Base-by-base conservation (phyloP, 2,113 vertebrate genomes). In the Callithrix jacchus region DNA sequence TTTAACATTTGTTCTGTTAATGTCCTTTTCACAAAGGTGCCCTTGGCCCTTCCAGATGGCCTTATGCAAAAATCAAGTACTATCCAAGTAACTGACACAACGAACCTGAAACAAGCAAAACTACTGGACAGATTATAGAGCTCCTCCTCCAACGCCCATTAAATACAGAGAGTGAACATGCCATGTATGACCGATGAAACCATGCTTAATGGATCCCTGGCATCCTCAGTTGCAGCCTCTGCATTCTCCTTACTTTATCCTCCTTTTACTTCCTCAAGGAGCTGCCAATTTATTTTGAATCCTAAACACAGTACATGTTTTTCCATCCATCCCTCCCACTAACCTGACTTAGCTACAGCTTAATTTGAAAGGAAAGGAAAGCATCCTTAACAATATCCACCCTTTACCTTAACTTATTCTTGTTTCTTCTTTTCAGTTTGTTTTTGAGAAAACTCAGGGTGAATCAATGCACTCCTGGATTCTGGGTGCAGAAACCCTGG, bases 251-350 rank as follows among this genome's bases (percentile, higher is more conserved):
- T 37, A 13, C 14, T 54, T 37, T 54, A 52, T 74, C 52, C 32
- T 89, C 35, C 42, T 80, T 89, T 37, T n/a, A 40, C 18, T 94
- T 84, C 70, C 10, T 68, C 64, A 77, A 56, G 82, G 30, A 91
- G 7, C 49, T 79, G 73, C n/a, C 94, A 88, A 52, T 89, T 96
- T 94, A 77, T 77, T 91, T 84, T 89, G 80, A 97, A 84, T 58
- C 11, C 66, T 94, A 73, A 91, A 47, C 8, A 91, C 49, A 52
- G 45, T 56, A 37, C 87, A 61, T 42, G 9, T 4, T 94, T 95
- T 88, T 37, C 18, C 76, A 35, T 23, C n/a, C 30, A 20, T 49
- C 77, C 4, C 5, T 54, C 37, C 52, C 49, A 56, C 56, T 40
- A 1, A 2, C 37, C 73, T 88, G 42, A 61, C 73, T 89, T 54